Conservation (phyloP, 2,797 vertebrate species). For the Luscinia megarhynchos region DNA sequence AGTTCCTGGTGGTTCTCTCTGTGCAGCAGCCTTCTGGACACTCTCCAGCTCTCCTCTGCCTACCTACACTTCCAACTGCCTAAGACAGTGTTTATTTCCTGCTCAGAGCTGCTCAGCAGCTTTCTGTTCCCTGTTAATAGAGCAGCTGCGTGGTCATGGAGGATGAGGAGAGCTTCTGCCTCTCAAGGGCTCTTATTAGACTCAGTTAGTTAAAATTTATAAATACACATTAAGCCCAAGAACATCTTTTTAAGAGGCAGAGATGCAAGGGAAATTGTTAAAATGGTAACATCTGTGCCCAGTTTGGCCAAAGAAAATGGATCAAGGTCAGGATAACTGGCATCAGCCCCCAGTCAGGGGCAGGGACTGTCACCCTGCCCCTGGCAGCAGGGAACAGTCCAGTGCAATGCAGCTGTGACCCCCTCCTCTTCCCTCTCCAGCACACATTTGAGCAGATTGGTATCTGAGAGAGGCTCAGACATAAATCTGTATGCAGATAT, state of each 20-base stretch:
- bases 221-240: background rate
- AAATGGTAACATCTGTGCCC: background rate
- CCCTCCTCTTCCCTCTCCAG: background rate
- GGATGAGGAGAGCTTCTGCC: background rate
- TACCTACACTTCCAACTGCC: background rate
- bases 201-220: background rate
- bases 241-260: background rate
- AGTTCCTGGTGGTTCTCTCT: slow-evolving; percentile 1
- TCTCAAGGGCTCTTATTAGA: background rate
- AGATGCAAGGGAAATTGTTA: background rate
- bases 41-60: slow-evolving; percentile 39
- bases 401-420: rapidly evolving
- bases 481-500: background rate
- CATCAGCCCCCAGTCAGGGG: background rate
- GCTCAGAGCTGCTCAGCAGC: background rate
- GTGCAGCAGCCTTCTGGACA: slow-evolving; percentile 18
- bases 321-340: background rate
- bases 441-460: background rate
- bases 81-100: background rate
- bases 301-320: background rate
- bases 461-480: background rate
- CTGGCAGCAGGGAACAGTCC: background rate
- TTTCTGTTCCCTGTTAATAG: background rate
- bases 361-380: background rate
- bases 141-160: background rate